Percentiles rank a stretch among this genome's conserved stretches.
These are phyloP conservation scores for Opisthograptis luteolata DNA, from an alignment of 2,888 invertebrate species.

Conservation along the genomic window DNA sequence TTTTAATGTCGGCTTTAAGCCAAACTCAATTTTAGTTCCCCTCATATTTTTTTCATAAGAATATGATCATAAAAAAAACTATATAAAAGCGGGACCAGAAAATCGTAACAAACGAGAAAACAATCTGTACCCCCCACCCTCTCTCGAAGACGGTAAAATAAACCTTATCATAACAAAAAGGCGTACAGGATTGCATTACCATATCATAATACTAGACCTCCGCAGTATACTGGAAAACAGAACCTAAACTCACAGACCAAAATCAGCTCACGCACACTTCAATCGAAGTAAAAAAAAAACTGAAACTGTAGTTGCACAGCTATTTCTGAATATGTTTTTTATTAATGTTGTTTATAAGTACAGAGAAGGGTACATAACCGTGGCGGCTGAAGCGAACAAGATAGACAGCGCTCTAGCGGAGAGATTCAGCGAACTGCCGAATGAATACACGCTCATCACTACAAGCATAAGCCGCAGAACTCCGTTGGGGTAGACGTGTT, in stretches of 20 bases:
- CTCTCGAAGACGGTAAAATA: constrained; percentile 28
- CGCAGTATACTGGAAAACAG: neutral
- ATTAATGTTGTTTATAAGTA: too few relatives aligned
- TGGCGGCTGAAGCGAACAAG: constrained; percentile 89
- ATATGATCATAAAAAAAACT: constrained; percentile 17
- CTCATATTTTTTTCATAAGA: constrained; percentile 10
- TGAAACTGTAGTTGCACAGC: too few relatives aligned
- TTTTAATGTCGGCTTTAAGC: too few relatives aligned
- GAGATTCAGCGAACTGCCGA: constrained; percentile 86
- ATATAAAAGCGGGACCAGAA: constrained; percentile 14
- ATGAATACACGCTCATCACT: constrained; percentile 60
- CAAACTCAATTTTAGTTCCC: neutral
- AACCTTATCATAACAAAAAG: constrained; percentile 31
- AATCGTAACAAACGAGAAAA: constrained; percentile 22
- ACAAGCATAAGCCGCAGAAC: too few relatives aligned
- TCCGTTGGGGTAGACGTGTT: too few relatives aligned
- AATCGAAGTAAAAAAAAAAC: too few relatives aligned
- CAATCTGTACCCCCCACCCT: constrained; percentile 10
- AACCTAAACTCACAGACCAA: too few relatives aligned
- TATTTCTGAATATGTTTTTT: too few relatives aligned
- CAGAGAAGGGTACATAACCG: constrained; percentile 91
- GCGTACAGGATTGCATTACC: constrained; percentile 35
- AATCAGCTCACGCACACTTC: too few relatives aligned
- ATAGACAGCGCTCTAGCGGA: constrained; percentile 91
- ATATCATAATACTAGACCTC: constrained; percentile 30